Conservation (phyloP, 2,113 vertebrate genomes). For the Balaenoptera acutorostrata region DNA sequence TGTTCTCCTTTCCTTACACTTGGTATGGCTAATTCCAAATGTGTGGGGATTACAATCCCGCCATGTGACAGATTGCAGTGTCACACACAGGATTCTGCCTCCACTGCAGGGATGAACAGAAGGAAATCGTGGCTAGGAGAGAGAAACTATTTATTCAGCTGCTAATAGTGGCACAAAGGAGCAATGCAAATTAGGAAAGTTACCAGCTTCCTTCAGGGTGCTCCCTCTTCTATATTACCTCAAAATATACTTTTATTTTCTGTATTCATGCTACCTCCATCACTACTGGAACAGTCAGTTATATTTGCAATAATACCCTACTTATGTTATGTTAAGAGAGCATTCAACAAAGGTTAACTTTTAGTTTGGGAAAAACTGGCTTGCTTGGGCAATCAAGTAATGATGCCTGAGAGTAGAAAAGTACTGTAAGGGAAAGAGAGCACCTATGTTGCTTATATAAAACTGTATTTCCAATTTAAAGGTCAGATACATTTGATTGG, state of each 20-base stretch:
- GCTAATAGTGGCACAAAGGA: not conserved
- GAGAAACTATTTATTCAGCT: not conserved
- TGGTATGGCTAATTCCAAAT: conserved; percentile 38
- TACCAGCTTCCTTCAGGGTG: not conserved
- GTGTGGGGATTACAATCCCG: not conserved
- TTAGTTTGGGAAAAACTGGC: not conserved
- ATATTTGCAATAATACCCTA: not conserved
- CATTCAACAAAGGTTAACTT: not conserved
- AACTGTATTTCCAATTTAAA: not conserved
- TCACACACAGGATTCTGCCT: conserved; percentile 10
- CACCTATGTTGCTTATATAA: not conserved
- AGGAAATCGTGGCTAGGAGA: conserved; percentile 8
- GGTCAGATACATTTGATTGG: not conserved
- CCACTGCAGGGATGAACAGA: conserved; percentile 30
- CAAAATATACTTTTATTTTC: not conserved
- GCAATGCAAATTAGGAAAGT: not conserved
- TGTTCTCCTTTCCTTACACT: conserved; percentile 45
- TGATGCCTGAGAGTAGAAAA: not conserved
- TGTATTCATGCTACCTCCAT: not conserved
- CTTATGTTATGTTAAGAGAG: not conserved
- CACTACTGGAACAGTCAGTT: not conserved
- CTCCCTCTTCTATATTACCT: not conserved
- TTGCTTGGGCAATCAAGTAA: not conserved
- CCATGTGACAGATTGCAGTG: conserved; percentile 45
- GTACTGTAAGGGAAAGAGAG: not conserved